These are phyloP conservation scores for Crotalus horridus DNA, from an alignment of 2,113 vertebrate species.

Conservation along the genomic window DNA sequence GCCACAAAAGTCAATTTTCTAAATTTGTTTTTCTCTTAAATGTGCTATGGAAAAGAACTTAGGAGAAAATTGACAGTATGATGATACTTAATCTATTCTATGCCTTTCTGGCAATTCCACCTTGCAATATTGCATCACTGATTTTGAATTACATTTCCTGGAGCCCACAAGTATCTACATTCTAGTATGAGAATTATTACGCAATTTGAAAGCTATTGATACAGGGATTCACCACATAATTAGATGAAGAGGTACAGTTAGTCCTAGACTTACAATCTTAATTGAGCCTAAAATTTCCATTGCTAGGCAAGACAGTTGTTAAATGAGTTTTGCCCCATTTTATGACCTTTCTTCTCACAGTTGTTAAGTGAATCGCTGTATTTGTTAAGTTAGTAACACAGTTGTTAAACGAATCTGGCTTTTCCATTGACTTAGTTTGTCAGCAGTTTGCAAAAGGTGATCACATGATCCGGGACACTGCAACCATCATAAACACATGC, in stretches of 20 bases:
- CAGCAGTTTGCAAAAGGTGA: too few relatives aligned
- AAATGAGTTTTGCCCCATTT: too few relatives aligned
- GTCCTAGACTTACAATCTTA: neutral
- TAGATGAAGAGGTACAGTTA: neutral
- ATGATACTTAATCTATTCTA: neutral
- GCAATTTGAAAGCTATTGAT: neutral
- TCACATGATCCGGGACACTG: too few relatives aligned
- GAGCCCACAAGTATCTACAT: neutral
- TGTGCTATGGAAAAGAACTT: neutral
- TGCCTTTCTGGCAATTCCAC: neutral
- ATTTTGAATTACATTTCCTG: neutral
- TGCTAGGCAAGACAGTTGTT: too few relatives aligned
- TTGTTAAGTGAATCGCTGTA: too few relatives aligned
- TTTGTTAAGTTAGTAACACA: too few relatives aligned
- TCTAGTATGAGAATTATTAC: neutral
- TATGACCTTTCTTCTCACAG: too few relatives aligned
- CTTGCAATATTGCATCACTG: neutral
- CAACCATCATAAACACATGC: too few relatives aligned
- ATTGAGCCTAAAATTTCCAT: neutral
- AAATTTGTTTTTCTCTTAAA: neutral
- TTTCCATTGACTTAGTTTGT: too few relatives aligned
- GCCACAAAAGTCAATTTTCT: neutral
- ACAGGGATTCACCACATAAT: neutral
- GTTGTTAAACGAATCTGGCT: too few relatives aligned
- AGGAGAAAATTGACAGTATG: neutral